Conservation (phyloP, 2,888 invertebrate genomes). For the Tinea trinotella region DNA sequence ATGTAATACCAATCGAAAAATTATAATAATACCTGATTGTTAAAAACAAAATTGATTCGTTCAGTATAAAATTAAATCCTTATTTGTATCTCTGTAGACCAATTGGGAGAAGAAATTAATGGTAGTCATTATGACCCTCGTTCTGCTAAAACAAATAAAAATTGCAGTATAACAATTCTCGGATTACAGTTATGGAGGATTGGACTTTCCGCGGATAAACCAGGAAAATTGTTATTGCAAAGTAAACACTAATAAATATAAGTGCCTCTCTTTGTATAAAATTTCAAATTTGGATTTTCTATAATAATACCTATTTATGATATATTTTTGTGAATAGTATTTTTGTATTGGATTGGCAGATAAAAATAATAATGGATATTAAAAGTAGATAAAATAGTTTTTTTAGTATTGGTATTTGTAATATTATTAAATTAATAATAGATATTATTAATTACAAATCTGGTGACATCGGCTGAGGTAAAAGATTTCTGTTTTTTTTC, state of each 20-base stretch:
- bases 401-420: no score
- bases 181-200: conserved; percentile 10
- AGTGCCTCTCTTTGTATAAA: not conserved
- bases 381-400: no score
- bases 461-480: no score
- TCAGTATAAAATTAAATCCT: not conserved
- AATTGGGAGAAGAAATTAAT: conserved; percentile 4
- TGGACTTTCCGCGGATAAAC: conserved; percentile 3
- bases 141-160: conserved; percentile 9
- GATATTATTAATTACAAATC: no score
- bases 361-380: no score
- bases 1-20: no score
- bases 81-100: conserved; percentile 8
- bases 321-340: no score
- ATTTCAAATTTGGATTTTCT: not conserved
- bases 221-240: conserved; percentile 4
- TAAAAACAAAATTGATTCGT: not conserved
- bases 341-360: no score
- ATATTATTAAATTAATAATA: no score
- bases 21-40: no score
- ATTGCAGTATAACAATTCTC: conserved; percentile 10
- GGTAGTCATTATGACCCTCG: conserved; percentile 9
- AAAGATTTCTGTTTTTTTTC: no score
- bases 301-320: not conserved
- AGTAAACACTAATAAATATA: conserved; percentile 12